These are phyloP conservation scores for Otis tarda DNA, from an alignment of 2,113 vertebrate species.

Conservation along the genomic window DNA sequence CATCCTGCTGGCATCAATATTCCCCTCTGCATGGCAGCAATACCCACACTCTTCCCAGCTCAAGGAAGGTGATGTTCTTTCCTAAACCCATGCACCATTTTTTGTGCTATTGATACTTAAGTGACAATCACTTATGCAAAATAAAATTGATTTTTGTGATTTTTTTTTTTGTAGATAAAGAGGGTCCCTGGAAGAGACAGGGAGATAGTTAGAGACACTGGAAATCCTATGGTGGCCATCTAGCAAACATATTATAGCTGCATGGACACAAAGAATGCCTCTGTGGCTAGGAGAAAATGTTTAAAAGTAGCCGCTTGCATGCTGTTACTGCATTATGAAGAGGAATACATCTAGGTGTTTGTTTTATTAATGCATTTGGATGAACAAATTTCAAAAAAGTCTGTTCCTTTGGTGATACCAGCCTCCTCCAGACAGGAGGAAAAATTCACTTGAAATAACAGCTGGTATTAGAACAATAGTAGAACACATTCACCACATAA, in stretches of 20 bases:
- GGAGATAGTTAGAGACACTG: neutral
- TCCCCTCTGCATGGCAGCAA: neutral
- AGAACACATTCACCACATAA: conserved; percentile 63
- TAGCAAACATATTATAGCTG: neutral
- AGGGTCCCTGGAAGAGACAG: neutral
- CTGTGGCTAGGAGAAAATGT: neutral
- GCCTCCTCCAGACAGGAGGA: conserved; percentile 42
- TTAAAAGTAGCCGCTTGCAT: neutral
- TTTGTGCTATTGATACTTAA: neutral
- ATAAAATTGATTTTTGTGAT: neutral
- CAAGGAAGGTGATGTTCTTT: neutral
- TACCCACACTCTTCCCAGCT: neutral
- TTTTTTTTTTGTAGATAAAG: neutral
- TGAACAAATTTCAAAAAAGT: neutral
- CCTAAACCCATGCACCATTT: neutral
- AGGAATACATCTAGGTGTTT: neutral
- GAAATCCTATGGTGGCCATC: neutral
- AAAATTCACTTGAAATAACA: conserved; percentile 56
- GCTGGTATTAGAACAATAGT: conserved; percentile 45
- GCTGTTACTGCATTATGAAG: neutral
- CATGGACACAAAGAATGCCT: neutral
- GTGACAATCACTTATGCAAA: neutral
- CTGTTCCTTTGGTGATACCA: neutral
- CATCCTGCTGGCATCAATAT: neutral
- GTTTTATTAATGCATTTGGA: neutral